These are phyloP conservation scores for Garra rufa DNA, from an alignment of 2,113 vertebrate genomes.

Conservation along the genomic window DNA sequence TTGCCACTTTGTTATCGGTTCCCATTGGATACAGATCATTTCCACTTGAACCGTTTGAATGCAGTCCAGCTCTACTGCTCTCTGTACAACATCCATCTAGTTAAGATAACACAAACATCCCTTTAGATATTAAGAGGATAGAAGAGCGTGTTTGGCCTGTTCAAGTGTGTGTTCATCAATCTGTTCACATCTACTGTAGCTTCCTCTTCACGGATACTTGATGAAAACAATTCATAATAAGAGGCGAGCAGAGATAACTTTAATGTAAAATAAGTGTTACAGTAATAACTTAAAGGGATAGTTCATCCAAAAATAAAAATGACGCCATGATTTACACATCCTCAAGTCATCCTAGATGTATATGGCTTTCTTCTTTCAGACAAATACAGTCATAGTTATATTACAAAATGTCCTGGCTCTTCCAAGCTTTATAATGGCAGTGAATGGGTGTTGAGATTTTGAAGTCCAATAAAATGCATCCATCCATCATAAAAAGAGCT, in stretches of 20 bases:
- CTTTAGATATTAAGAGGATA: slow-evolving; percentile 1
- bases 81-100: background rate
- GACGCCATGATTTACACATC: too few species aligned
- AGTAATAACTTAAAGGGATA: background rate
- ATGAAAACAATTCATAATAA: background rate
- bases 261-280: background rate
- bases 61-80: background rate
- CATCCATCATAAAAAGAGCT: too few species aligned
- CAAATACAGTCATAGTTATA: too few species aligned
- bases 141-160: slow-evolving; percentile 7
- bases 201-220: background rate
- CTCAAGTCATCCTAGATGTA: too few species aligned
- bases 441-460: too few species aligned
- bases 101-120: slow-evolving; percentile 36
- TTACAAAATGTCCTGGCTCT: too few species aligned
- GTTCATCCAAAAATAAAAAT: too few species aligned
- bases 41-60: background rate
- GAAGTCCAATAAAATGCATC: too few species aligned
- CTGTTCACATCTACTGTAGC: background rate
- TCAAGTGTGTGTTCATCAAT: background rate
- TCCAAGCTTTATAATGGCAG: too few species aligned
- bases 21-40: slow-evolving; percentile 21
- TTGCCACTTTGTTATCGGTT: slow-evolving; percentile 4
- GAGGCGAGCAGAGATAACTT: background rate
- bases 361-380: too few species aligned